Conservation (phyloP, 2,888 invertebrate species). For the Therioaphis trifolii region DNA sequence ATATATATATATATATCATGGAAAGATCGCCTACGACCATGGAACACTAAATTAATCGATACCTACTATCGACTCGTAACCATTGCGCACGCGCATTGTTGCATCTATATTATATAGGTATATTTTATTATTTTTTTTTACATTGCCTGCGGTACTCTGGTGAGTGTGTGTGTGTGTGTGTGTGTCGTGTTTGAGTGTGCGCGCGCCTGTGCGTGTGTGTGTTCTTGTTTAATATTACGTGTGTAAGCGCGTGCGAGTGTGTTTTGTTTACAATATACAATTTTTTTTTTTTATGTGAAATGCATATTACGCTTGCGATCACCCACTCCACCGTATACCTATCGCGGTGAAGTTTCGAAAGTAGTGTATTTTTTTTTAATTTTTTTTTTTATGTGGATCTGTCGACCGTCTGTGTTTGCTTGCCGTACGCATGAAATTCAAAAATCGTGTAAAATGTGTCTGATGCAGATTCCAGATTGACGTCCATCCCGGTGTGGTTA, state of each 20-base stretch:
- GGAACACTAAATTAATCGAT: slow-evolving; percentile 48
- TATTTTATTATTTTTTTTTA: slow-evolving; percentile 10
- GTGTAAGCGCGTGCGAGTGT: slow-evolving; percentile 28
- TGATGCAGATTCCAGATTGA: background rate
- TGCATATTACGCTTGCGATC: background rate
- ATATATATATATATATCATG: slow-evolving; percentile 28
- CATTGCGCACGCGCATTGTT: slow-evolving; percentile 31
- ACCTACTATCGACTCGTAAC: slow-evolving; percentile 47
- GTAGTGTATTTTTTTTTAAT: background rate
- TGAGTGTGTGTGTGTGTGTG: background rate
- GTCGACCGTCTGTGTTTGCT: background rate
- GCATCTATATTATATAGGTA: background rate
- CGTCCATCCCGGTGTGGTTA: background rate
- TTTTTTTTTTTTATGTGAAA: slow-evolving; percentile 18
- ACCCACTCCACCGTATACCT: background rate
- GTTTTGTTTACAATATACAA: slow-evolving; percentile 52
- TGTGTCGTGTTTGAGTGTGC: background rate
- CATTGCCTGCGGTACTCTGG: background rate
- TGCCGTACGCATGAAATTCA: background rate
- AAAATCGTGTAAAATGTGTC: slow-evolving; percentile 4
- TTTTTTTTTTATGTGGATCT: too few relatives aligned
- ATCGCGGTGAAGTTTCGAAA: background rate
- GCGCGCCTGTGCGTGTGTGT: background rate
- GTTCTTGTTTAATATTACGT: background rate
- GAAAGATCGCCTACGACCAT: slow-evolving; percentile 26